Evolutionary conservation across 2,797 vertebrate genomes (phyloP).

Genomic region (Fratercula arctica): DNA sequence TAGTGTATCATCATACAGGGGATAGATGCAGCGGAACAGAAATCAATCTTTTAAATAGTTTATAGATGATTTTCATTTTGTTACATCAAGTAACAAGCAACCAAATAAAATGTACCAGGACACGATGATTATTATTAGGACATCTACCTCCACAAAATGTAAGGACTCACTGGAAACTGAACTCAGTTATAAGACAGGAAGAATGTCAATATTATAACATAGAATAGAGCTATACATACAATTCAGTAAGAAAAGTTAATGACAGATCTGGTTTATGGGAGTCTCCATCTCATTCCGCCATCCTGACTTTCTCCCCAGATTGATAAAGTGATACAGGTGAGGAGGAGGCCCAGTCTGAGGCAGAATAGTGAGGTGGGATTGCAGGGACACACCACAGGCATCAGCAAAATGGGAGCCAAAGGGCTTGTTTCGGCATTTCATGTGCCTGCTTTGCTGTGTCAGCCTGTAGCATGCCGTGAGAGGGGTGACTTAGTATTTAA

Average conservation of each 20-base stretch:
- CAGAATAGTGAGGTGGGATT: no score
- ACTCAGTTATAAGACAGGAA: not conserved
- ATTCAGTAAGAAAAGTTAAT: not conserved
- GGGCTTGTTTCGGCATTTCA: not conserved
- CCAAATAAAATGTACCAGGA: not conserved
- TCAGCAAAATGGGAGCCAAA: not conserved
- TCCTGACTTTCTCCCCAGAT: not conserved
- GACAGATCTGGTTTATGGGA: not conserved
- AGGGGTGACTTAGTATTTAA: not conserved
- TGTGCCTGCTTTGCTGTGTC: not conserved
- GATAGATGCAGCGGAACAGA: not conserved
- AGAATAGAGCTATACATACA: not conserved
- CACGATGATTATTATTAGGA: not conserved
- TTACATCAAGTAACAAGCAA: not conserved
- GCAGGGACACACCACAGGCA: not conserved
- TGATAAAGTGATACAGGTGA: not conserved
- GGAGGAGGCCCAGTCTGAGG: not conserved
- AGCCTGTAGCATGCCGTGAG: not conserved
- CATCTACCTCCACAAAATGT: not conserved
- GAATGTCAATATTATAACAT: not conserved
- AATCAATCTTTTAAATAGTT: not conserved
- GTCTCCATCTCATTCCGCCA: not conserved
- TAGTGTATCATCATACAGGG: not conserved
- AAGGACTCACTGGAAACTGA: not conserved
- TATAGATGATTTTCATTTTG: not conserved